Percentiles rank a stretch among this genome's conserved stretches.
Conservation (phyloP, 2,888 invertebrate genomes). For the Spodoptera littoralis region DNA sequence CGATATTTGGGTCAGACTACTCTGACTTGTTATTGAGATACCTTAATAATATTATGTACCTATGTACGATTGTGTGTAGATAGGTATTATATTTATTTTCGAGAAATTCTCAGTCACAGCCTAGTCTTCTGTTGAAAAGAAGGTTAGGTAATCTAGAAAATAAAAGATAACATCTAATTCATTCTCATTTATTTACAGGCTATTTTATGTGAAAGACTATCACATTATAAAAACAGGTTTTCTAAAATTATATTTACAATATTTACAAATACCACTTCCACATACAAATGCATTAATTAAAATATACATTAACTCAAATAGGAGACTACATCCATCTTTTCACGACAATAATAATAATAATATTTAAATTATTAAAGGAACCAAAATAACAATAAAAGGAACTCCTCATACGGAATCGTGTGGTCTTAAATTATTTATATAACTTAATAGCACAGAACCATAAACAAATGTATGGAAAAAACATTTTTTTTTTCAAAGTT, state of each 20-base stretch:
- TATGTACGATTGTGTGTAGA: no score
- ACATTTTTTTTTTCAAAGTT: no score
- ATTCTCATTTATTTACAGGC: constrained; percentile 87
- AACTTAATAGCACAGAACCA: constrained; percentile 65
- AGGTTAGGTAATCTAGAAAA: background rate
- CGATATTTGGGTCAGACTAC: no score
- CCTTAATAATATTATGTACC: no score
- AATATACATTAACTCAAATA: constrained; percentile 65
- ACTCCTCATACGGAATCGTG: constrained; percentile 67
- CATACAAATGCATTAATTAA: constrained; percentile 76
- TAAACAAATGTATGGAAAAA: constrained; percentile 55
- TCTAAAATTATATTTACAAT: constrained; percentile 83
- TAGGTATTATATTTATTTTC: no score
- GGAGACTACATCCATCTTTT: constrained; percentile 57
- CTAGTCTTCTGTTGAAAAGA: background rate
- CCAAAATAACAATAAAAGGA: constrained; percentile 73
- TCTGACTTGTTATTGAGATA: no score
- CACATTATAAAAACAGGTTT: constrained; percentile 86
- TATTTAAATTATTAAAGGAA: constrained; percentile 68
- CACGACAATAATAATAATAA: constrained; percentile 58
- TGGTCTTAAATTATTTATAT: constrained; percentile 62
- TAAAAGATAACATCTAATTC: constrained; percentile 71
- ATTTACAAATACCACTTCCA: constrained; percentile 65
- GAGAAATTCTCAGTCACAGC: no score
- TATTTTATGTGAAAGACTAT: constrained; percentile 80